phyloP scores from a whole-genome alignment of 2,888 invertebrate genomes.

The Hemithea aestivaria region DNA sequence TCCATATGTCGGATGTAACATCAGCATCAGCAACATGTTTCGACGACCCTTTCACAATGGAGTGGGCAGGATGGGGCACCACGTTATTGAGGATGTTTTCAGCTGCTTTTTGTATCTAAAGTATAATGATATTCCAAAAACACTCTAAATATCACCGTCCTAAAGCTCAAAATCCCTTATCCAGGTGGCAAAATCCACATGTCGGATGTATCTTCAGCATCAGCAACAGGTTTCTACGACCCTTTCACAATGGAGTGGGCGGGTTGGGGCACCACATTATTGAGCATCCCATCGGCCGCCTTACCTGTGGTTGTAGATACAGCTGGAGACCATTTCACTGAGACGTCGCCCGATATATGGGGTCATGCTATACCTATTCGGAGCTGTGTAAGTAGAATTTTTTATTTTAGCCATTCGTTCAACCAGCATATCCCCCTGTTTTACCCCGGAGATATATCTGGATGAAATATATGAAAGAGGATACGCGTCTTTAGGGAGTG shows the following conservation, averaged over 20 bases:
- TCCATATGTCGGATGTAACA: conserved; percentile 92
- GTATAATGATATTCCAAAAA: too few relatives aligned
- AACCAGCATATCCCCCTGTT: too few relatives aligned
- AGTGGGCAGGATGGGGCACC: conserved; percentile 89
- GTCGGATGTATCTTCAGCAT: conserved; percentile 94
- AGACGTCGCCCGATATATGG: conserved; percentile 82
- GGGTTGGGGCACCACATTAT: conserved; percentile 82
- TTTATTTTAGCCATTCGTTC: too few relatives aligned
- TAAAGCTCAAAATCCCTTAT: too few relatives aligned
- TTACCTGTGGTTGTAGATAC: conserved; percentile 91
- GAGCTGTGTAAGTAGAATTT: conserved; percentile 81
- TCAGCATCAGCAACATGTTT: conserved; percentile 96
- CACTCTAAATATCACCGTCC: too few relatives aligned
- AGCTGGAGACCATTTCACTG: conserved; percentile 84
- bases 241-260: conserved; percentile 95
- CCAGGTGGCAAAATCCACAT: conserved; percentile 80
- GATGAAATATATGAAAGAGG: too few relatives aligned
- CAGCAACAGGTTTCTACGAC: conserved; percentile 95
- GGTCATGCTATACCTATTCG: conserved; percentile 88
- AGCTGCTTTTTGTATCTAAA: too few relatives aligned
- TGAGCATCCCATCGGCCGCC: conserved; percentile 86
- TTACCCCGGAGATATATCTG: too few relatives aligned
- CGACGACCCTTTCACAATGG: conserved; percentile 93
- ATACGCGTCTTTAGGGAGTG: too few relatives aligned
- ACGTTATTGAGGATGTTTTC: conserved; percentile 85